Percentiles rank a stretch among this genome's conserved stretches.
phyloP scores from a whole-genome alignment of 2,113 vertebrate genomes.

The Petromus typicus region DNA sequence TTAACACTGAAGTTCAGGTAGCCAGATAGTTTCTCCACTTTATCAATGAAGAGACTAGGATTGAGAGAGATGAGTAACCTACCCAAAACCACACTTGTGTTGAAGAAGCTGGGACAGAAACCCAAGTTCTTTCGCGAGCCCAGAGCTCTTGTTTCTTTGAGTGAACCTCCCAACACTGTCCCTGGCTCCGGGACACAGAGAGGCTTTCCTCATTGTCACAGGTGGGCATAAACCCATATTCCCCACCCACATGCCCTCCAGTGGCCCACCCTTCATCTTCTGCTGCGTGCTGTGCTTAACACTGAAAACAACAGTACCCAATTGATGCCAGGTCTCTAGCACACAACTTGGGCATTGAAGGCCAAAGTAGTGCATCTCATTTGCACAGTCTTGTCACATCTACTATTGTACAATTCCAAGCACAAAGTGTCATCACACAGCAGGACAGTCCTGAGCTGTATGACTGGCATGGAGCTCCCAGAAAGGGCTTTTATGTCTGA shows the following conservation, averaged over 20 bases:
- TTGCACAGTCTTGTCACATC: not conserved
- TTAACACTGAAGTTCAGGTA: not conserved
- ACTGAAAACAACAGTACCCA: not conserved
- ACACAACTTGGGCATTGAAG: not conserved
- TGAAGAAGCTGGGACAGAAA: not conserved
- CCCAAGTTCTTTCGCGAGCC: not conserved
- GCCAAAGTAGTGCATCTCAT: not conserved
- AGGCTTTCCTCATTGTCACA: not conserved
- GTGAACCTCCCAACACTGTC: not conserved
- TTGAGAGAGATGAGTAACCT: not conserved
- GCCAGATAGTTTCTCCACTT: not conserved
- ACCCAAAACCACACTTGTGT: not conserved
- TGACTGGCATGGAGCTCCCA: not conserved
- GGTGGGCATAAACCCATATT: not conserved
- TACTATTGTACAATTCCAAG: not conserved
- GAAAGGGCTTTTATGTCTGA: constrained; percentile 14
- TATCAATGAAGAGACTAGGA: not conserved
- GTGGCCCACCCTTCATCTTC: not conserved
- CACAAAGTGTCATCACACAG: not conserved
- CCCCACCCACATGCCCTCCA: not conserved
- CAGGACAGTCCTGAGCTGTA: not conserved
- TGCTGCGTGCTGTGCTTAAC: not conserved
- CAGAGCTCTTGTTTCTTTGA: not conserved
- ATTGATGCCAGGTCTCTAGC: not conserved
- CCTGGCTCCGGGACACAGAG: not conserved